Conservation (phyloP, 1,140 invertebrate species). For the Aphelenchoides fujianensis region DNA sequence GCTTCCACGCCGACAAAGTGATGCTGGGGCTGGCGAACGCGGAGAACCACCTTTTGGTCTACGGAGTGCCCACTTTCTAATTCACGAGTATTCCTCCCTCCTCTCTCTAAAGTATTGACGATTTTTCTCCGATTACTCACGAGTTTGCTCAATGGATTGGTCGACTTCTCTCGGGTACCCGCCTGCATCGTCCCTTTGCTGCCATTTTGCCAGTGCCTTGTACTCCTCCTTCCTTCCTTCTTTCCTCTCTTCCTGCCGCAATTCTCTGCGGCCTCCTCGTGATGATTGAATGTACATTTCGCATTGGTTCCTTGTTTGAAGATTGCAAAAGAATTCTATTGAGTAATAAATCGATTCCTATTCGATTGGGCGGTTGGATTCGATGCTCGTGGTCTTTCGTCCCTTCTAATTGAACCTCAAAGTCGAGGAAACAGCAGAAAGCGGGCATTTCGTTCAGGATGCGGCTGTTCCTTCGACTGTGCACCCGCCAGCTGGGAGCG, state of each 20-base stretch:
- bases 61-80: background rate
- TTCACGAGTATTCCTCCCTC: background rate
- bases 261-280: no score
- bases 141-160: background rate
- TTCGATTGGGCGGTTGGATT: no score
- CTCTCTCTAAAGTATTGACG: slow-evolving; percentile 2
- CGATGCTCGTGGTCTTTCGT: background rate
- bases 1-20: slow-evolving; percentile 20
- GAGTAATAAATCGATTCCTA: background rate
- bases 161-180: background rate
- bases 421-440: background rate
- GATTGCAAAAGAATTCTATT: background rate
- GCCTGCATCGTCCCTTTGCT: background rate
- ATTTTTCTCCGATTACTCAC: background rate
- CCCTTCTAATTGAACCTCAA: background rate
- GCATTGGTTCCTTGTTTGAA: background rate
- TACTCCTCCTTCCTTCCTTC: background rate
- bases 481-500: background rate
- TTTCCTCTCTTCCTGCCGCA: no score
- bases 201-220: slow-evolving; percentile 8
- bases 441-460: background rate
- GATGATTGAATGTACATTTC: slow-evolving; percentile 8
- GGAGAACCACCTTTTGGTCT: background rate
- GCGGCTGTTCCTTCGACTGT: slow-evolving; percentile 8
- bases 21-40: slow-evolving; percentile 11